Conservation (phyloP, 2,888 invertebrate genomes). For the Anaspis maculata region DNA sequence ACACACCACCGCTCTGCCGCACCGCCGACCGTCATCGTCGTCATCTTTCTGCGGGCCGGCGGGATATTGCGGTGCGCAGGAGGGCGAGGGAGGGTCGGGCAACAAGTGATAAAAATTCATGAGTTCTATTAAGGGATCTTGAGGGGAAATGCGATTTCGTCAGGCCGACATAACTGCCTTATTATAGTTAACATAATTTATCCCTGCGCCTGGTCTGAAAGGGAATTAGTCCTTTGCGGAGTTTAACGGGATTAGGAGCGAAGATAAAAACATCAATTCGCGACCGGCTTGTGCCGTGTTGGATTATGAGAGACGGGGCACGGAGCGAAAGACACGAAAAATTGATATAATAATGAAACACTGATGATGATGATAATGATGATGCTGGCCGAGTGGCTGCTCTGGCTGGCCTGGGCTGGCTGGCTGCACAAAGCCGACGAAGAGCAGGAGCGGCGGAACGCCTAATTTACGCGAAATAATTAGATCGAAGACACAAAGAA, state of each 20-base stretch:
- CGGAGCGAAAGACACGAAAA: too few relatives aligned
- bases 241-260: conserved; percentile 8
- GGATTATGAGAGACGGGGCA: too few relatives aligned
- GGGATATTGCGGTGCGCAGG: conserved; percentile 7
- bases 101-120: conserved; percentile 18
- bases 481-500: conserved; percentile 1
- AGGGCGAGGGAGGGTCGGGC: conserved; percentile 7
- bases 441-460: too few relatives aligned
- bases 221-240: conserved; percentile 10
- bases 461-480: not conserved
- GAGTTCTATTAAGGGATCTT: conserved; percentile 13
- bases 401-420: too few relatives aligned
- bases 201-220: conserved; percentile 5
- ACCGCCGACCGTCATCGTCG: too few relatives aligned
- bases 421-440: too few relatives aligned
- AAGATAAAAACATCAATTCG: not conserved
- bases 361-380: too few relatives aligned
- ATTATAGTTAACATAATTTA: conserved; percentile 14
- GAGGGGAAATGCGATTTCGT: conserved; percentile 14
- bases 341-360: too few relatives aligned
- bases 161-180: conserved; percentile 11
- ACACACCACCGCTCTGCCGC: too few relatives aligned
- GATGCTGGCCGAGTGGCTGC: too few relatives aligned
- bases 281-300: too few relatives aligned
- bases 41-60: too few relatives aligned